phyloP scores from a whole-genome alignment of 2,113 vertebrate genomes.

The Aegotheles bennettii region DNA sequence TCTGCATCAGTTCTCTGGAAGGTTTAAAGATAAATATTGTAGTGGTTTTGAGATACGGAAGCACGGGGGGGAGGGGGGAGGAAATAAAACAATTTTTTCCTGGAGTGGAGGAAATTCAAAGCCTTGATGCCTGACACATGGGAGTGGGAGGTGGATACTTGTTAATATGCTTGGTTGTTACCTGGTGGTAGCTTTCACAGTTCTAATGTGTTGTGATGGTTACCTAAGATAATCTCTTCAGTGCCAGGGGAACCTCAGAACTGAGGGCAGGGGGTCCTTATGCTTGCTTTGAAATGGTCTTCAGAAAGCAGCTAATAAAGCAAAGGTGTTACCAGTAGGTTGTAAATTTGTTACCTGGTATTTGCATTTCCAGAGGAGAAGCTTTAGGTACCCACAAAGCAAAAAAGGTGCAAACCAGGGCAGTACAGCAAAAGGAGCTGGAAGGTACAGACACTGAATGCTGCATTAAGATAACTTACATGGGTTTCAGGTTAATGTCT shows the following conservation, averaged over 20 bases:
- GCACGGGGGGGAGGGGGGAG: too few relatives aligned
- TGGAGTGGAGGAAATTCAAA: background rate
- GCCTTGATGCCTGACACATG: background rate
- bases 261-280: background rate
- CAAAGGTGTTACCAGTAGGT: background rate
- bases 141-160: background rate
- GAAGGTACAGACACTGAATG: fast-evolving
- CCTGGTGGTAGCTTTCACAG: background rate
- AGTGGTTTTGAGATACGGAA: background rate
- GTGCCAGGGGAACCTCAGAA: background rate
- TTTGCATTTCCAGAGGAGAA: background rate
- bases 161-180: background rate
- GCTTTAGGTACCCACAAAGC: background rate
- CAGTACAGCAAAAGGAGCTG: background rate
- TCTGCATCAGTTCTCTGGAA: background rate
- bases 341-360: background rate
- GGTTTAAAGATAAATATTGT: background rate
- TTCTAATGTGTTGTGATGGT: background rate
- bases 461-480: fast-evolving
- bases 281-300: background rate
- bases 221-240: background rate
- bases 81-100: background rate
- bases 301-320: background rate
- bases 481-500: background rate
- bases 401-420: background rate